Conservation (phyloP, 2,113 vertebrate genomes). For the Nesospiza acunhae region DNA sequence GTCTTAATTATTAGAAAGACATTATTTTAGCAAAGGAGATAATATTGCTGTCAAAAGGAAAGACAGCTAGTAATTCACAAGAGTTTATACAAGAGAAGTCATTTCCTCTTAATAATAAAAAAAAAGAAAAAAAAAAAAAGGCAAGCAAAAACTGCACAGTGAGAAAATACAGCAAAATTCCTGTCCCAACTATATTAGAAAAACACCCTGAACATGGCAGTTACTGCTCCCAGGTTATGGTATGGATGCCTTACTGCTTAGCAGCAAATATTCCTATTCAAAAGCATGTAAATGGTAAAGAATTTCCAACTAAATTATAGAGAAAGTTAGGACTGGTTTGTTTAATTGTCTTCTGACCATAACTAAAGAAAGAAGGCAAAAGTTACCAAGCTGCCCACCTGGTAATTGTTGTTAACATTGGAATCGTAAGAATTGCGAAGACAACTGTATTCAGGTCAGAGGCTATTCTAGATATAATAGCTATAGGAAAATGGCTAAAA, state of each 20-base stretch:
- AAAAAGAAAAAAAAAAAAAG: background rate
- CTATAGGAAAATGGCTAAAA: background rate
- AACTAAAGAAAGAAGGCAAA: background rate
- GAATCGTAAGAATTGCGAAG: background rate
- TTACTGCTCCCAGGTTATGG: background rate
- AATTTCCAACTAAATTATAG: background rate
- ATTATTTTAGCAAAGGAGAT: background rate
- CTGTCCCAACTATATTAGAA: background rate
- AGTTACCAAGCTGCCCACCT: background rate
- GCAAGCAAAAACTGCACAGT: background rate
- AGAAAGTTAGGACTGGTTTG: background rate
- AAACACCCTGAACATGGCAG: background rate
- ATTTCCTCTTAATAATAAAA: background rate
- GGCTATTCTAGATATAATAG: background rate
- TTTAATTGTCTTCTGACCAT: background rate
- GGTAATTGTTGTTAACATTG: background rate
- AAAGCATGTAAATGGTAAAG: background rate
- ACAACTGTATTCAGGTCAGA: background rate
- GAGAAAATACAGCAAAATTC: background rate
- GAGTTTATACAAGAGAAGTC: background rate
- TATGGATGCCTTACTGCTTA: background rate
- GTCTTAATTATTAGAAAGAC: background rate
- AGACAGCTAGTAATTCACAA: background rate
- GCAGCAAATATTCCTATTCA: background rate
- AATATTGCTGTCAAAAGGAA: constrained; percentile 4